Evolutionary conservation across 1,140 invertebrate species (phyloP).

Genomic region (Belonocnema kinseyi): DNA sequence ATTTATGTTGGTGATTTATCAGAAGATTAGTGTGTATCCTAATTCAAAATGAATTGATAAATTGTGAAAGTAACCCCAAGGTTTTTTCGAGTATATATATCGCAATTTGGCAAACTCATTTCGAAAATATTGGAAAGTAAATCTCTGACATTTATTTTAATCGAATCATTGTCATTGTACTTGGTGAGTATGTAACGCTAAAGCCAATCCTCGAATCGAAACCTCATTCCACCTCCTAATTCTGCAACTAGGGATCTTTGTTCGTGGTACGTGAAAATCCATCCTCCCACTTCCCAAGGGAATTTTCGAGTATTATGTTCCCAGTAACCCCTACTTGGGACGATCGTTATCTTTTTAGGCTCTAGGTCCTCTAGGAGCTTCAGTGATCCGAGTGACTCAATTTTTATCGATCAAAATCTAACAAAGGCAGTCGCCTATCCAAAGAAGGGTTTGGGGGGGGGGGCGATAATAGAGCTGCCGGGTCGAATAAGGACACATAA

Average conservation of each 20-base stretch:
- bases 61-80: background rate
- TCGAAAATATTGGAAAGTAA: background rate
- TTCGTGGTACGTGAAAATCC: slow-evolving; percentile 53
- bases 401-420: slow-evolving; percentile 33
- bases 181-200: slow-evolving; percentile 36
- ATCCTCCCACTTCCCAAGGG: slow-evolving; percentile 60
- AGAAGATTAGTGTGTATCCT: no score
- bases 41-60: background rate
- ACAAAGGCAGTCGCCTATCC: background rate
- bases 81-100: background rate
- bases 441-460: no score
- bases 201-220: slow-evolving; percentile 52
- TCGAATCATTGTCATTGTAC: slow-evolving; percentile 46
- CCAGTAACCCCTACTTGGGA: slow-evolving; percentile 56
- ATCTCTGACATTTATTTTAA: slow-evolving; percentile 27
- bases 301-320: slow-evolving; percentile 66
- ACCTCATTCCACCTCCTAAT: slow-evolving; percentile 48
- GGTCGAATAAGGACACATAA: no score
- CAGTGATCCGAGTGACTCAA: slow-evolving; percentile 53
- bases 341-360: slow-evolving; percentile 70
- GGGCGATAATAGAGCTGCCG: no score
- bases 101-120: background rate
- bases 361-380: slow-evolving; percentile 37
- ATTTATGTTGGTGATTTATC: no score
- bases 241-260: slow-evolving; percentile 47